A percentile compares a stretch with the other conserved stretches of the same genome.
Evolutionary conservation across 2,888 invertebrate species (phyloP).

Genomic region (Cryptus viduatorius): DNA sequence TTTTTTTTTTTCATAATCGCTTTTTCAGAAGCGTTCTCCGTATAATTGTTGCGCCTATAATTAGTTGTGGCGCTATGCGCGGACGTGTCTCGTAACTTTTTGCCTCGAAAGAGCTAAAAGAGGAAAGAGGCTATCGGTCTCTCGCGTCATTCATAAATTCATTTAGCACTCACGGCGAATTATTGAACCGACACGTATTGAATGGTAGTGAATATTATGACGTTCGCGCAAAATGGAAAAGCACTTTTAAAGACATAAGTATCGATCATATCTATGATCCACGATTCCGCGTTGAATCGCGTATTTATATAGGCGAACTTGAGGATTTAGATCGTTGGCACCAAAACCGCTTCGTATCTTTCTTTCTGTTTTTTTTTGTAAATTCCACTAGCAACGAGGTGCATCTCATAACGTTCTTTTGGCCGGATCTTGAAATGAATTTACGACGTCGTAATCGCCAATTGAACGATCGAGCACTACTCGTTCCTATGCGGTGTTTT

Average conservation of each 20-base stretch:
- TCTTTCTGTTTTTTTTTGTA: not conserved
- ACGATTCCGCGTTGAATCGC: conserved; percentile 34
- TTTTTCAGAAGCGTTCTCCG: conserved; percentile 48
- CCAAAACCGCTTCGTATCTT: conserved; percentile 44
- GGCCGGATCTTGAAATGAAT: conserved; percentile 80
- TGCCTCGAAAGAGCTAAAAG: not conserved
- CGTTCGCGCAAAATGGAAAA: conserved; percentile 55
- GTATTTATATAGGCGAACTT: conserved; percentile 23
- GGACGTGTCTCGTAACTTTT: conserved; percentile 10
- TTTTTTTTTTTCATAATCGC: conserved; percentile 65
- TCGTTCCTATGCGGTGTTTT: conserved; percentile 39
- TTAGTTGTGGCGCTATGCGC: conserved; percentile 38
- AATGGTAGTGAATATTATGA: conserved; percentile 14
- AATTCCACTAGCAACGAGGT: conserved; percentile 45
- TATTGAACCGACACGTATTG: conserved; percentile 49
- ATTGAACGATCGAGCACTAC: conserved; percentile 75
- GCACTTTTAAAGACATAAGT: conserved; percentile 46
- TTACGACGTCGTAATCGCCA: conserved; percentile 80
- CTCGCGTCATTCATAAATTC: conserved; percentile 60
- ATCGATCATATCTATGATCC: conserved; percentile 37
- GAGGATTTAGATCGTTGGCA: conserved; percentile 62
- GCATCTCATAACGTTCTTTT: conserved; percentile 71
- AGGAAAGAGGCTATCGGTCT: not conserved
- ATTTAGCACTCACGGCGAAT: conserved; percentile 60
- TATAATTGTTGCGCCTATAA: conserved; percentile 52